Evolutionary conservation across 2,888 invertebrate species (phyloP), one percentile per base, ranked within the genome.

Genomic region (Synergus umbraculus): DNA sequence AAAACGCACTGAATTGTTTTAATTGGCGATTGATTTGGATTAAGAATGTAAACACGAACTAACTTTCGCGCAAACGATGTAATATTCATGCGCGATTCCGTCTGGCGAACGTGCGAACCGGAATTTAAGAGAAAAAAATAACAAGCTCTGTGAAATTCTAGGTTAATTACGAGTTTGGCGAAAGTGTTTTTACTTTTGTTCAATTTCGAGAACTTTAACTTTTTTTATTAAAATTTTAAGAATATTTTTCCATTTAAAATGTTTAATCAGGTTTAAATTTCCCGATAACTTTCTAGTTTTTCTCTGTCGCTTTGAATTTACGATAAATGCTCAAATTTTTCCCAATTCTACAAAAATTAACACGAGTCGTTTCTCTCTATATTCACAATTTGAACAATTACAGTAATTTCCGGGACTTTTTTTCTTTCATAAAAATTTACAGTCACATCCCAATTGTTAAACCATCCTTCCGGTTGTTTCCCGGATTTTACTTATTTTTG

Each of bases 51-150:
- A 37, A 73, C 73, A 54, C 54, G 73, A 73, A 73, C 73, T 37
- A n/a, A 9, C 73, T 73, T 73, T 73, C 73, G 54, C 73, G 49
- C 9, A 49, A 73, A 73, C 73, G 54, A 73, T 73, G 37, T 49
- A 73, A 73, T 73, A 73, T 73, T 73, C 73, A 73, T 73, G 73
- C 37, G 29, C 73, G 73, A 73, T 37, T 54, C 73, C 73, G n/a
- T 54, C n/a, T 15, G n/a, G 37, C 37, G 41, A 37, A 73, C 54
- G 69, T 73, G 54, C 37, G 15, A 73, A 67, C 67, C 67, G 46
- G 37, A 73, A 73, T 54, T 54, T n/a, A 1, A 46, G 46, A 44
- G 44, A 69, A 3, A 44, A 67, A 49, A 29, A 44, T 18, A 73
- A 29, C 15, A 54, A 37, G 15, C 54, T 1, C 18, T 18, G 5